Conservation (phyloP, 1,140 invertebrate species). For the Hesperophylax magnus region DNA sequence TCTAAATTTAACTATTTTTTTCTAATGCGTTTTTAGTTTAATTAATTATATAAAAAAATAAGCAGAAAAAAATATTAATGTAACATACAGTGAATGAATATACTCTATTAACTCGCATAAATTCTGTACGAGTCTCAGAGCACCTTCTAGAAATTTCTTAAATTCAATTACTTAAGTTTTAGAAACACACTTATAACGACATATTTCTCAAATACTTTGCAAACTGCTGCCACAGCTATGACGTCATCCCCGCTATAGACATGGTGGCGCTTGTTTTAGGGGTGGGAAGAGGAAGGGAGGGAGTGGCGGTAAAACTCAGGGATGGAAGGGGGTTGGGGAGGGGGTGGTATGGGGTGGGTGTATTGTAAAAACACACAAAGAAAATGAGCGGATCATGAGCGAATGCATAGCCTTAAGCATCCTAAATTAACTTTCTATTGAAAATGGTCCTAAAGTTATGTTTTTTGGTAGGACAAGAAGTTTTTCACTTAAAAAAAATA, state of each 20-base stretch:
- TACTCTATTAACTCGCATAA: too few species aligned
- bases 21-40: too few species aligned
- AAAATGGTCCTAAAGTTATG: background rate
- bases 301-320: background rate
- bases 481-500: too few species aligned
- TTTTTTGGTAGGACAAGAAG: too few species aligned
- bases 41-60: too few species aligned
- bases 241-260: constrained; percentile 28
- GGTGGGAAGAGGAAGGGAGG: background rate
- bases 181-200: background rate
- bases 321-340: background rate
- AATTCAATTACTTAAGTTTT: constrained; percentile 1
- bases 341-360: too few species aligned
- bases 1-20: too few species aligned
- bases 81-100: too few species aligned
- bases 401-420: background rate
- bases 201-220: constrained; percentile 10
- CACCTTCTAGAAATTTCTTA: background rate
- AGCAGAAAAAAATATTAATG: too few species aligned
- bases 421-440: background rate
- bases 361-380: constrained; percentile 34
- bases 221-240: constrained; percentile 11
- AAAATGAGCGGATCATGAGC: constrained; percentile 6
- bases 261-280: constrained; percentile 10
- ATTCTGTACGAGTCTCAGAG: too few species aligned